Evolutionary conservation across 2,888 invertebrate species (phyloP).

Genomic region (Drosophila recens): DNA sequence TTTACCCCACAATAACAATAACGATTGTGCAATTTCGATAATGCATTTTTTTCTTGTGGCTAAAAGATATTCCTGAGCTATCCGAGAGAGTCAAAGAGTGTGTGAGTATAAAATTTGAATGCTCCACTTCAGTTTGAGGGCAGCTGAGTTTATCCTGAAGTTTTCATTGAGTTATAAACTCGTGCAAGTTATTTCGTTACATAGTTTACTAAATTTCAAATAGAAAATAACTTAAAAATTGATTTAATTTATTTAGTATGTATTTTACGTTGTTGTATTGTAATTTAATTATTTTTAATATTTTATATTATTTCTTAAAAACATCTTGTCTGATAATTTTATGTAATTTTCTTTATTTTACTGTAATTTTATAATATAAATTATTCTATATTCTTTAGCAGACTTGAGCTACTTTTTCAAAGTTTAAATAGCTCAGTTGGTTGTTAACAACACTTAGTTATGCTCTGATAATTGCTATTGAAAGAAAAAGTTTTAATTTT

Average conservation of each 20-base stretch:
- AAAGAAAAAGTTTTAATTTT: constrained; percentile 22
- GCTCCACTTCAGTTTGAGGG: constrained; percentile 10
- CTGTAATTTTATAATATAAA: no score
- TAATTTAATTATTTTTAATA: no score
- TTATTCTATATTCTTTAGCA: not conserved
- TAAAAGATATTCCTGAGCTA: constrained; percentile 32
- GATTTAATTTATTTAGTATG: no score
- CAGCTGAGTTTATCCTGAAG: not conserved
- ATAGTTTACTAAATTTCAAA: no score
- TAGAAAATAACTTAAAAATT: no score
- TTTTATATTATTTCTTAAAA: no score
- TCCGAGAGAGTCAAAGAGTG: not conserved
- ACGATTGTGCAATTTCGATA: constrained; percentile 77
- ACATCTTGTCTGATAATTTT: no score
- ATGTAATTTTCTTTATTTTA: no score
- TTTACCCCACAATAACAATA: constrained; percentile 75
- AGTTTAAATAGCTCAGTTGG: not conserved
- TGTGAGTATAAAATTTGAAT: constrained; percentile 19
- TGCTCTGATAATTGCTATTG: constrained; percentile 42
- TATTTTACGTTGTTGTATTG: no score
- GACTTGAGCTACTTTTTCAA: not conserved
- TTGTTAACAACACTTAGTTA: constrained; percentile 26
- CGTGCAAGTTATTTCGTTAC: no score
- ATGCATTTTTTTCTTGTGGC: constrained; percentile 64
- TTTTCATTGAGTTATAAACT: not conserved